Evolutionary conservation across 2,113 vertebrate genomes (phyloP).

Genomic region (Okapia johnstoni): DNA sequence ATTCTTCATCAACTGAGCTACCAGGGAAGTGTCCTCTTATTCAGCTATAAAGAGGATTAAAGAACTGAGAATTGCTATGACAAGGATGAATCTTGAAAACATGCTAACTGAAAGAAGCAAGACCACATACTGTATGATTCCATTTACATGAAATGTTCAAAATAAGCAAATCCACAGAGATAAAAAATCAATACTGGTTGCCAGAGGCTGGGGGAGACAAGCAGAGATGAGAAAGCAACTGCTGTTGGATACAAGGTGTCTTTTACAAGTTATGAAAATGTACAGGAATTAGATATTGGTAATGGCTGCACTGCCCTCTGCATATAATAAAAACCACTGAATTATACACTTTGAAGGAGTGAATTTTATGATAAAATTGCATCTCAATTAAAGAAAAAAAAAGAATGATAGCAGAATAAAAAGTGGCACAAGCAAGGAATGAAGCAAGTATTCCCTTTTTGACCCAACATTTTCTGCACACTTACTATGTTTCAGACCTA

Average conservation of each 20-base stretch:
- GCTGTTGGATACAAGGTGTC: not conserved
- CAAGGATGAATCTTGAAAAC: not conserved
- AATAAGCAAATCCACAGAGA: not conserved
- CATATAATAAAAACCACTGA: not conserved
- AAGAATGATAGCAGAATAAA: not conserved
- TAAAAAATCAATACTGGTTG: not conserved
- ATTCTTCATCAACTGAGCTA: not conserved
- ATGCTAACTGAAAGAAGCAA: not conserved
- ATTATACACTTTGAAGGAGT: not conserved
- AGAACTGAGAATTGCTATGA: not conserved
- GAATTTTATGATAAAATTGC: not conserved
- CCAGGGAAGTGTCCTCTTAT: not conserved
- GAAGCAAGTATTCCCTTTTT: not conserved
- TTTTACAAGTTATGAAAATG: not conserved
- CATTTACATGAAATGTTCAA: not conserved
- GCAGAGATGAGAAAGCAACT: not conserved
- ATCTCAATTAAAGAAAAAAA: not conserved
- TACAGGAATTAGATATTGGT: not conserved
- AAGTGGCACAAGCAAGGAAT: not conserved
- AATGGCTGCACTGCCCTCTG: not conserved
- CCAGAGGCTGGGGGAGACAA: not conserved
- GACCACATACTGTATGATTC: not conserved
- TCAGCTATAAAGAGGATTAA: slow-evolving; percentile 15
- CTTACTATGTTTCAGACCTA: not conserved
- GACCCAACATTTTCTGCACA: not conserved